These are phyloP conservation scores for Peromyscus californicus DNA, from an alignment of 2,113 vertebrate species.

Conservation along the genomic window DNA sequence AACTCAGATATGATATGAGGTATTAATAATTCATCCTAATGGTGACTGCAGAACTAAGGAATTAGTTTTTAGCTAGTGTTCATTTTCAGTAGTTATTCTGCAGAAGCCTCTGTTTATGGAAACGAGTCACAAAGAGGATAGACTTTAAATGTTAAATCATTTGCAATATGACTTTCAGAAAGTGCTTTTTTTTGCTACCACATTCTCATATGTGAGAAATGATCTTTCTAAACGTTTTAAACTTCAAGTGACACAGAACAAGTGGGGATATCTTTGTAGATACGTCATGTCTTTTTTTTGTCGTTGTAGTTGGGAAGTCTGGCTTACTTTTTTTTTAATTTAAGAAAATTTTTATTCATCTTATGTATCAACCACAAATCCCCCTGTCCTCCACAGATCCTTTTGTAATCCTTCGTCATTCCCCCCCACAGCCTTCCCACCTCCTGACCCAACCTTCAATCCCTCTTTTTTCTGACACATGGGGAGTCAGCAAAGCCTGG, in stretches of 20 bases:
- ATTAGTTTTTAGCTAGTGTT: conserved; percentile 1
- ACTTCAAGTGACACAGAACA: background rate
- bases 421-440: too few species aligned
- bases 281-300: background rate
- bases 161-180: background rate
- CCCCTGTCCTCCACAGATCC: too few species aligned
- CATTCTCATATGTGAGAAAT: background rate
- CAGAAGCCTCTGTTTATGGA: background rate
- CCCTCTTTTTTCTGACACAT: too few species aligned
- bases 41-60: background rate
- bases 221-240: background rate
- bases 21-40: background rate
- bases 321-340: too few species aligned
- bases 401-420: too few species aligned
- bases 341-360: too few species aligned
- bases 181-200: background rate
- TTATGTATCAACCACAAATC: too few species aligned
- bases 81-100: background rate
- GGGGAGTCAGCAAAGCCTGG: too few species aligned
- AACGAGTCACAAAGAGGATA: background rate
- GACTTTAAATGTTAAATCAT: background rate
- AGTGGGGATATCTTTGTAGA: rapidly evolving
- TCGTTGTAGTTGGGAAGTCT: too few species aligned
- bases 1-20: background rate
- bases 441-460: too few species aligned